Evolutionary conservation across 2,113 vertebrate species (phyloP), one percentile per base, ranked within the genome.

Genomic region (Bungarus multicinctus): DNA sequence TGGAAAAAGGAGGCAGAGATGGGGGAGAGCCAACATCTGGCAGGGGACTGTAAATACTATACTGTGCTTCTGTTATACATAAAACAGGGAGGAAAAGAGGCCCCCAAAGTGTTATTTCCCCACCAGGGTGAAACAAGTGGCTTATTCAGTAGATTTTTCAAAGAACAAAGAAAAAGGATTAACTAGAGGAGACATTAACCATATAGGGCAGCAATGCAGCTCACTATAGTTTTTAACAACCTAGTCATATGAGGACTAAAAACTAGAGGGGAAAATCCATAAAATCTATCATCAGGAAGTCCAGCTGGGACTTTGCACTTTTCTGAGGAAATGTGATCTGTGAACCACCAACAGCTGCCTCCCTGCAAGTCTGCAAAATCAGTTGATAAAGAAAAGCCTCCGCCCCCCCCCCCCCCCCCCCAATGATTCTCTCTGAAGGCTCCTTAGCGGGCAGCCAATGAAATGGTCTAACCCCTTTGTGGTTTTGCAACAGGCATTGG

Each of bases 81-180:
- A 95, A 96, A 95, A 96, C 95, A 95, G 94, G 58, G 94, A 94
- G 95, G 94, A 96, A 95, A 92, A 96, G 93, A 93, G 95, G 95
- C 96, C 94, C 96, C 95, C 92, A 94, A 96, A 94, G 95, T 97
- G 96, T 97, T 97, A 95, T 96, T 97, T 97, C 96, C 97, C 95
- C 95, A 96, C 90, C 91, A 95, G 95, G 91, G 96, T 94, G 94
- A 97, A 97, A 97, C 96, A 97, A 97, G 96, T 96, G 95, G 94
- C 95, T 97, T 97, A 97, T 97, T 97, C 97, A 97, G 95, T 96
- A 97, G 95, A 93, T 97, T 87, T 97, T 96, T 97, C 96, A 97
- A 97, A 97, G 97, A 97, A 97, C 96, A 97, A 96, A 97, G 94
- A 94, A 94, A 94, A 96, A 96, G 96, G 96, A 96, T 97, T 97